Evolutionary conservation across 2,888 invertebrate species (phyloP).

Genomic region (Drosophila tanythrix): DNA sequence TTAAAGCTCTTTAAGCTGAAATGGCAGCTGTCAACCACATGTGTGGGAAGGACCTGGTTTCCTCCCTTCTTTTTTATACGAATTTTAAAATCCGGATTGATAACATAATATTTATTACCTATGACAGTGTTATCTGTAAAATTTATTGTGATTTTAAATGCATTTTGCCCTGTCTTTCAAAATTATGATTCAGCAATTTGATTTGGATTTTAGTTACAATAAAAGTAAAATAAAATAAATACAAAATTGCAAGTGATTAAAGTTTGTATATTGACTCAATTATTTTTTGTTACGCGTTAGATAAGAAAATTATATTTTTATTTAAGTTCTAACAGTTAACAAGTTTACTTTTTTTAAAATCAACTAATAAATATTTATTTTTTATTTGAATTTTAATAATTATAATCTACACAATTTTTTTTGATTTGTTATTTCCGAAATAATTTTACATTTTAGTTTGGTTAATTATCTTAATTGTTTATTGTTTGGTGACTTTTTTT

Average conservation of each 20-base stretch:
- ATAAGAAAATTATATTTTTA: background rate
- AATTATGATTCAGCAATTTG: background rate
- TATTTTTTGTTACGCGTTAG: background rate
- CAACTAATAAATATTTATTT: background rate
- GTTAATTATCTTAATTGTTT: background rate
- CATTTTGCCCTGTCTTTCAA: background rate
- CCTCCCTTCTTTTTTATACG: background rate
- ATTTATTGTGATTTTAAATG: too few species aligned
- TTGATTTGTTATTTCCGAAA: too few species aligned
- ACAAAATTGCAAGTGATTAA: background rate
- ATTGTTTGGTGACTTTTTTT: background rate
- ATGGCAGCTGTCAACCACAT: background rate
- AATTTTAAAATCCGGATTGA: too few species aligned
- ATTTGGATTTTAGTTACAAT: background rate
- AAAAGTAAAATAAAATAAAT: background rate
- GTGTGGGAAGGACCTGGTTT: too few species aligned
- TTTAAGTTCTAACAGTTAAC: too few species aligned
- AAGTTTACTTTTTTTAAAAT: too few species aligned
- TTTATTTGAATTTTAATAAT: background rate
- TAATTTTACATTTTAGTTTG: too few species aligned
- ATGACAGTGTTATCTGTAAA: too few species aligned
- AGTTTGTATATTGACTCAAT: too few species aligned
- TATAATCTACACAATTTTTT: too few species aligned
- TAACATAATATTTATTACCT: too few species aligned
- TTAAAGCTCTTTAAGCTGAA: too few species aligned